Conservation (phyloP, 1,140 invertebrate species). For the Goniozus legneri region DNA sequence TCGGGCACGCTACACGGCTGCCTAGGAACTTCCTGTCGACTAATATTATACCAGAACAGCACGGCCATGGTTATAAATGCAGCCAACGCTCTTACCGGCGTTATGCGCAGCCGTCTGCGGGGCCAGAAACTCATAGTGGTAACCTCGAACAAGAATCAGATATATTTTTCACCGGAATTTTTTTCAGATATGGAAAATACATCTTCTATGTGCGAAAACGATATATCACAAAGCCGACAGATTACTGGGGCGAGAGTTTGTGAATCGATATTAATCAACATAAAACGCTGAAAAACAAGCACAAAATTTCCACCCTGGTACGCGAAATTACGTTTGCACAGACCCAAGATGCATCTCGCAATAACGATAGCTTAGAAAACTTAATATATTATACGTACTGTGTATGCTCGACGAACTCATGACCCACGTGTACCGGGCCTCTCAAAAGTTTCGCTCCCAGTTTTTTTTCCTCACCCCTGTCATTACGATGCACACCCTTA, state of each 20-base stretch:
- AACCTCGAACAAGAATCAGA: conserved; percentile 19
- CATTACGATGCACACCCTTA: too few relatives aligned
- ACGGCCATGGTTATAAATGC: conserved; percentile 32
- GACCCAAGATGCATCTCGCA: neutral
- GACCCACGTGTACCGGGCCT: conserved; percentile 20
- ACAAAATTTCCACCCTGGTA: neutral
- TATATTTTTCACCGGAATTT: too few relatives aligned
- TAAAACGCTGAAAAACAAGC: too few relatives aligned
- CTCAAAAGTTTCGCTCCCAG: conserved; percentile 12
- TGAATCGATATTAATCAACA: neutral
- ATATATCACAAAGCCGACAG: neutral
- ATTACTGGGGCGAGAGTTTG: conserved; percentile 1
- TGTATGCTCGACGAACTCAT: conserved; percentile 19
- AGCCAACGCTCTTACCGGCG: conserved; percentile 34
- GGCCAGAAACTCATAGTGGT: conserved; percentile 39
- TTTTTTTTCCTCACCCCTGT: conserved; percentile 22
- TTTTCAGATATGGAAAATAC: too few relatives aligned
- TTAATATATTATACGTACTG: neutral
- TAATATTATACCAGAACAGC: conserved; percentile 39
- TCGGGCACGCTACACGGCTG: conserved; percentile 40
- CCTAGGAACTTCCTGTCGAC: conserved; percentile 31
- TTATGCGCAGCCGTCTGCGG: conserved; percentile 38
- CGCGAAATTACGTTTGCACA: neutral
- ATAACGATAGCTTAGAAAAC: neutral
- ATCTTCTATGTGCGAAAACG: too few relatives aligned